These are phyloP conservation scores for Columba janthina DNA, from an alignment of 2,113 vertebrate genomes.

Conservation along the genomic window DNA sequence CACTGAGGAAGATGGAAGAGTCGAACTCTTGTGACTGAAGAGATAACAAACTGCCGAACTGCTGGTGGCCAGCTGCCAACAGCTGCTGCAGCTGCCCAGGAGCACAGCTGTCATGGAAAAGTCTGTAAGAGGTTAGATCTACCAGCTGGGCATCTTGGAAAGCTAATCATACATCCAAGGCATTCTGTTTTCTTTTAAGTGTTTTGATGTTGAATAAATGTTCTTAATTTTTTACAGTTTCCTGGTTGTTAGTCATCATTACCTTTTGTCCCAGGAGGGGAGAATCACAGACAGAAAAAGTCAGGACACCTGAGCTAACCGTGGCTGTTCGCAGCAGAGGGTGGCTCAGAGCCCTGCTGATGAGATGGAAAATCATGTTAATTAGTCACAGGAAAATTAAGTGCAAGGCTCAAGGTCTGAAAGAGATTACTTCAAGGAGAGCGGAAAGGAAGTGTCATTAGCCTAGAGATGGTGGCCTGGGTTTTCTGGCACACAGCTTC, in stretches of 20 bases:
- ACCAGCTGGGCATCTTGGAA: background rate
- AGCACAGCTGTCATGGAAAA: background rate
- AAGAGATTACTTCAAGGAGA: background rate
- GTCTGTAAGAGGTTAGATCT: background rate
- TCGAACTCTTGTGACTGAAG: background rate
- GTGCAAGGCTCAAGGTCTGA: background rate
- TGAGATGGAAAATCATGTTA: background rate
- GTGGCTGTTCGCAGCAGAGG: background rate
- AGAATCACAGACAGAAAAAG: background rate
- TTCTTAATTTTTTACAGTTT: background rate
- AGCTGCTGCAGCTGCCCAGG: background rate
- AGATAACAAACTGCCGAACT: background rate
- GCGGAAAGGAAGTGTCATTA: background rate
- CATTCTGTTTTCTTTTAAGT: background rate
- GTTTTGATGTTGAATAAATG: background rate
- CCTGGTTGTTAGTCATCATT: background rate
- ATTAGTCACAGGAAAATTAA: background rate
- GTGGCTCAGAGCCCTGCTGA: background rate
- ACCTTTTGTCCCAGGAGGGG: background rate
- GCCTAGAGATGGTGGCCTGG: background rate
- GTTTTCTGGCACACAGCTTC: background rate
- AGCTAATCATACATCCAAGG: background rate
- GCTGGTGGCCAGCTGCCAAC: background rate
- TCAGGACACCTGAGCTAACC: background rate
- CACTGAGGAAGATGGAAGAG: background rate